Conservation (phyloP, 2,797 vertebrate species). For the Crossoptilon crossoptilon region DNA sequence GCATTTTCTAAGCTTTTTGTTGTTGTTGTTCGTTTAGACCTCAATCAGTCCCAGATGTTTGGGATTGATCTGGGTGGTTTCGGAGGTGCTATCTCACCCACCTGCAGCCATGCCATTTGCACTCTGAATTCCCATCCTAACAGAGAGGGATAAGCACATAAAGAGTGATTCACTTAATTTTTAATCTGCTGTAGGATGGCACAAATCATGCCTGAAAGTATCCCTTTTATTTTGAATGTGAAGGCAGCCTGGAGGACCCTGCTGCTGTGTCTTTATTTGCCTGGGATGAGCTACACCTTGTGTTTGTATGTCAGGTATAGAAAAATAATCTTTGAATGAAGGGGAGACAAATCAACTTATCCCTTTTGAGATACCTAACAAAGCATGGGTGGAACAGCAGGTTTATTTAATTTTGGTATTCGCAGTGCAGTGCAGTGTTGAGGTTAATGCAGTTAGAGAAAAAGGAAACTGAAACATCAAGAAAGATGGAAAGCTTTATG, state of each 20-base stretch:
- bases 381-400: background rate
- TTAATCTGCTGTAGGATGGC: background rate
- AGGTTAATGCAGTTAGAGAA: background rate
- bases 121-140: background rate
- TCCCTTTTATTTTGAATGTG: background rate
- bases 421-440: background rate
- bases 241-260: background rate
- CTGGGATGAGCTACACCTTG: background rate
- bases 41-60: background rate
- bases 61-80: background rate
- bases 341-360: background rate
- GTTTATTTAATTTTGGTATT: background rate
- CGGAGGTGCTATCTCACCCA: accelerated
- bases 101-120: background rate
- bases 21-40: background rate
- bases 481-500: background rate
- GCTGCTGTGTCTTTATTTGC: background rate
- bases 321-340: background rate
- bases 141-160: background rate
- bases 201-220: background rate
- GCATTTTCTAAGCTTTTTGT: background rate
- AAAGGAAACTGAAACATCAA: background rate
- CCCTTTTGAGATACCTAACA: background rate
- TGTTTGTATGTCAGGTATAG: background rate
- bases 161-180: background rate